These are phyloP conservation scores for Mirounga angustirostris DNA, from an alignment of 2,113 vertebrate species.

Conservation along the genomic window DNA sequence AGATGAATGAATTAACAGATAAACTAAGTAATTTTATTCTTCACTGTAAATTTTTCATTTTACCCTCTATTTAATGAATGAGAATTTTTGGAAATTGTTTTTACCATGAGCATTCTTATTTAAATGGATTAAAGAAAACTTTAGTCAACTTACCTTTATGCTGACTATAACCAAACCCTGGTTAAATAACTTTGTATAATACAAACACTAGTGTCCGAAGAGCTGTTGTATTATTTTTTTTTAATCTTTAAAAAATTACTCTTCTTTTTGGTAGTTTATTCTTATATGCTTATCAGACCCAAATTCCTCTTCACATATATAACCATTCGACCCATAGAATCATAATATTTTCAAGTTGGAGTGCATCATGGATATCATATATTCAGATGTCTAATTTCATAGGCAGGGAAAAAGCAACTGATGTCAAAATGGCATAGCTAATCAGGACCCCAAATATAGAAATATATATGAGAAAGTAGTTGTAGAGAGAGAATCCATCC, in stretches of 20 bases:
- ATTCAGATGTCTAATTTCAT: background rate
- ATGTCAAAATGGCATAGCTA: background rate
- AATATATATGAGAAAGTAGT: background rate
- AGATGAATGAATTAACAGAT: background rate
- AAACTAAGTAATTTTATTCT: background rate
- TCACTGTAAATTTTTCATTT: background rate
- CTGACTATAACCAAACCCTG: background rate
- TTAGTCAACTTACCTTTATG: background rate
- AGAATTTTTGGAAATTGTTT: background rate
- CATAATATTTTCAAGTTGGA: background rate
- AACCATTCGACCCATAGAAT: background rate
- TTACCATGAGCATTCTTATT: background rate
- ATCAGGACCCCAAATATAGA: constrained; percentile 12
- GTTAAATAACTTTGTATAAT: background rate
- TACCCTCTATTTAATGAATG: background rate
- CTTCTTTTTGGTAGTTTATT: background rate
- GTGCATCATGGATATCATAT: background rate
- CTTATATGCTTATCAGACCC: background rate
- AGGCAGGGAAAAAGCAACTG: background rate
- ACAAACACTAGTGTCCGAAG: background rate
- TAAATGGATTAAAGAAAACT: background rate
- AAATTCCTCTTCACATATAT: background rate
- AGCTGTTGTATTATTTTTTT: background rate
- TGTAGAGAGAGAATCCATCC: background rate
- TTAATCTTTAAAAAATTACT: background rate